These are phyloP conservation scores for Apotomis betuletana DNA, from an alignment of 2,888 invertebrate genomes.

Conservation along the genomic window DNA sequence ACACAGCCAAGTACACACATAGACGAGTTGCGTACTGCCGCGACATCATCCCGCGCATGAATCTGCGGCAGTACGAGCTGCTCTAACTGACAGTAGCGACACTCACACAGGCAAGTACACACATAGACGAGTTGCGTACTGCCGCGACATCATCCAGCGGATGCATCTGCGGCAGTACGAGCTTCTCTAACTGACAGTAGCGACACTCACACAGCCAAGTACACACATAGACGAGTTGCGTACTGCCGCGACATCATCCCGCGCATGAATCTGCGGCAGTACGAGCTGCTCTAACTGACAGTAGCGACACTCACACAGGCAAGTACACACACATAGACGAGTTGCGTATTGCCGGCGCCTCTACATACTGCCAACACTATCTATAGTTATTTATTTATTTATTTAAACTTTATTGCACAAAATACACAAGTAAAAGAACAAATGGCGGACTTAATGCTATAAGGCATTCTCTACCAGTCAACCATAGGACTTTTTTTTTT, in stretches of 20 bases:
- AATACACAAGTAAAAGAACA: too few species aligned
- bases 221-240: too few species aligned
- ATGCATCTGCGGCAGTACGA: constrained; percentile 99
- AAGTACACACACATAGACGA: background rate
- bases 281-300: constrained; percentile 97
- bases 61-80: constrained; percentile 99
- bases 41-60: constrained; percentile 99
- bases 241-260: constrained; percentile 99
- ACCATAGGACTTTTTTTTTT: too few species aligned
- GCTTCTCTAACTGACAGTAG: constrained; percentile 91
- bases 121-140: too few species aligned
- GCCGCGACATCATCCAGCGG: constrained; percentile 98
- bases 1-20: background rate
- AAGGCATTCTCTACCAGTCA: too few species aligned
- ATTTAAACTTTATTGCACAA: too few species aligned
- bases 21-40: constrained; percentile 87
- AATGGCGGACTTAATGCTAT: too few species aligned
- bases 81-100: constrained; percentile 86
- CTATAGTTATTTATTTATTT: too few species aligned
- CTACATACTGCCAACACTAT: too few species aligned
- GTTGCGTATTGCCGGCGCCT: too few species aligned
- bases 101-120: background rate
- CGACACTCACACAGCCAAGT: background rate
- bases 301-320: background rate
- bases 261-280: constrained; percentile 99